These are phyloP conservation scores for Ophraella communa DNA, from an alignment of 2,888 invertebrate species.

Conservation along the genomic window DNA sequence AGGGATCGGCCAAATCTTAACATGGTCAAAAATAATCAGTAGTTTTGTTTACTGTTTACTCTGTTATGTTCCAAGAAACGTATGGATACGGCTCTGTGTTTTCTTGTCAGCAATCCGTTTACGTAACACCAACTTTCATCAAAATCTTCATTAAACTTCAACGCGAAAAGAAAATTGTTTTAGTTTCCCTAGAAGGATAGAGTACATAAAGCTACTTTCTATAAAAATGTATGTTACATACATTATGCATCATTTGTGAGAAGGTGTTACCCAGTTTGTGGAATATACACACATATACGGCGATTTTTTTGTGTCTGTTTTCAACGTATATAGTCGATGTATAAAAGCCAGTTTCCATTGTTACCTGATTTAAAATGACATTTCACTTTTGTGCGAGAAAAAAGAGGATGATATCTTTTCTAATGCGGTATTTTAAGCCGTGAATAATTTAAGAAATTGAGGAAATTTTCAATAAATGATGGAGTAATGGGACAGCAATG, in stretches of 20 bases:
- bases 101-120: not conserved
- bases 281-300: not conserved
- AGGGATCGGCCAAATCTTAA: too few species aligned
- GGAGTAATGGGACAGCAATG: too few species aligned
- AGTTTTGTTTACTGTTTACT: too few species aligned
- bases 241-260: conserved; percentile 2
- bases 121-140: not conserved
- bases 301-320: too few species aligned
- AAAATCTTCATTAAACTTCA: not conserved
- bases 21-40: too few species aligned
- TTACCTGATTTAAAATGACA: not conserved
- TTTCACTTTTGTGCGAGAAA: not conserved
- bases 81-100: not conserved
- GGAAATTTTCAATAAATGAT: too few species aligned
- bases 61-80: too few species aligned
- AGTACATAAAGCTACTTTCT: not conserved
- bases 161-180: not conserved
- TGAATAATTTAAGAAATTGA: too few species aligned
- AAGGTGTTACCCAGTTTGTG: not conserved
- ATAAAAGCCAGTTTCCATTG: too few species aligned
- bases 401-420: not conserved
- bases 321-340: too few species aligned
- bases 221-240: conserved; percentile 1
- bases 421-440: too few species aligned
- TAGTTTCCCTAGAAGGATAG: not conserved